phyloP scores from a whole-genome alignment of 2,113 vertebrate genomes.

The Merops nubicus region DNA sequence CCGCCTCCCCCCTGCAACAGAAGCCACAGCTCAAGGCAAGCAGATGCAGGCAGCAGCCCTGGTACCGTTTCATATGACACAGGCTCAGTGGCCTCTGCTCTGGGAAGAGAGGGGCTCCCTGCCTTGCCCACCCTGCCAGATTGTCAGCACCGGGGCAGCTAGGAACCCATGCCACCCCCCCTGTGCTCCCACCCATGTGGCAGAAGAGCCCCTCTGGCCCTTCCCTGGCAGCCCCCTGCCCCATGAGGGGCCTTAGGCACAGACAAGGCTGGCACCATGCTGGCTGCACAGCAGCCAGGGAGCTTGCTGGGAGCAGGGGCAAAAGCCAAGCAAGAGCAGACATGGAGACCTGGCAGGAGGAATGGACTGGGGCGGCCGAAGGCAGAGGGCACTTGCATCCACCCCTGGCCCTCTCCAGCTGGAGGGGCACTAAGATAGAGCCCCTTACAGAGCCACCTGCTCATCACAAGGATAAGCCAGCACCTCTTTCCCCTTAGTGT shows the following conservation, averaged over 20 bases:
- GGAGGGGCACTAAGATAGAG: background rate
- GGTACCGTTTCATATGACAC: background rate
- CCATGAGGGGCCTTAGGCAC: background rate
- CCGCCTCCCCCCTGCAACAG: background rate
- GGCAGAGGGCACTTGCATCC: background rate
- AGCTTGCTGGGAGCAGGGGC: background rate
- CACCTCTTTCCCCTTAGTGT: background rate
- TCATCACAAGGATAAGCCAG: background rate
- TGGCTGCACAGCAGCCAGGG: conserved; percentile 60
- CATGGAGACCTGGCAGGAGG: background rate
- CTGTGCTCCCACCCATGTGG: background rate
- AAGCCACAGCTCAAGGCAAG: conserved; percentile 44
- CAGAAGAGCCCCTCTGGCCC: background rate
- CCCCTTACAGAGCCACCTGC: background rate
- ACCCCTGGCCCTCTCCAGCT: background rate
- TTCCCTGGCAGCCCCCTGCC: background rate
- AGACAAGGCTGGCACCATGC: background rate
- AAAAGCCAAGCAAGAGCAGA: conserved; percentile 28
- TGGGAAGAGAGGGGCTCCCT: background rate
- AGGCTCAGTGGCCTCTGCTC: background rate
- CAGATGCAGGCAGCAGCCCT: background rate
- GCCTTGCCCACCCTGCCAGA: background rate
- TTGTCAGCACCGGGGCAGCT: background rate
- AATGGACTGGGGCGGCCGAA: background rate
- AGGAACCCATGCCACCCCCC: background rate